Percentiles rank a stretch among this genome's conserved stretches.
Evolutionary conservation across 2,113 vertebrate genomes (phyloP).

Genomic region (Condylura cristata): DNA sequence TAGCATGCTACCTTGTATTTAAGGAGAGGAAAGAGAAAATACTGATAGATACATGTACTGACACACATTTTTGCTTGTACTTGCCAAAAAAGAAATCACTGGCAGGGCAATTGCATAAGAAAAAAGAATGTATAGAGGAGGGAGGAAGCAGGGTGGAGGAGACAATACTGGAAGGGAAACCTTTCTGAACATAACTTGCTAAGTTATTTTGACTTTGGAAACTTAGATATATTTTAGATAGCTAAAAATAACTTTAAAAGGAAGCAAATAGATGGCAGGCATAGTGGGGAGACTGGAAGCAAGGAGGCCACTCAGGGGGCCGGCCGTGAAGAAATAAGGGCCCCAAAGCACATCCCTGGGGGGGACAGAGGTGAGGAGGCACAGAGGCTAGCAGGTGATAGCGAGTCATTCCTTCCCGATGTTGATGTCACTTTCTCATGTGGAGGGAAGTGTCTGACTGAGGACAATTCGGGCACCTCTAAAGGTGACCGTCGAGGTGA

Average conservation of each 20-base stretch:
- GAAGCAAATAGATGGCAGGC: not conserved
- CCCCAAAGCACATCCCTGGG: not conserved
- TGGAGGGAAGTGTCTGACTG: not conserved
- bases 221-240: not conserved
- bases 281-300: not conserved
- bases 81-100: not conserved
- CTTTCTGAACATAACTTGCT: not conserved
- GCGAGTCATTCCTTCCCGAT: not conserved
- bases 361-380: not conserved
- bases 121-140: not conserved
- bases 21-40: slow-evolving; percentile 6
- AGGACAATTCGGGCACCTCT: not conserved
- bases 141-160: not conserved
- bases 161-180: not conserved
- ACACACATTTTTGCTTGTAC: not conserved
- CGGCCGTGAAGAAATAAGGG: not conserved
- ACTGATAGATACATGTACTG: not conserved
- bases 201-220: slow-evolving; percentile 28
- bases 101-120: slow-evolving; percentile 30
- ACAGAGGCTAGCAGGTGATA: not conserved
- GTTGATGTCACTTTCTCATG: not conserved
- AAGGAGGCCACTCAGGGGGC: not conserved
- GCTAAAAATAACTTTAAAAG: slow-evolving; percentile 34
- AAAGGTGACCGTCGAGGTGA: not conserved
- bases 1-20: slow-evolving; percentile 12